Evolutionary conservation across 30 jellyfish, hydroid and myxozoan species (phyloP).

Genomic region (Aurelia coerulea): DNA sequence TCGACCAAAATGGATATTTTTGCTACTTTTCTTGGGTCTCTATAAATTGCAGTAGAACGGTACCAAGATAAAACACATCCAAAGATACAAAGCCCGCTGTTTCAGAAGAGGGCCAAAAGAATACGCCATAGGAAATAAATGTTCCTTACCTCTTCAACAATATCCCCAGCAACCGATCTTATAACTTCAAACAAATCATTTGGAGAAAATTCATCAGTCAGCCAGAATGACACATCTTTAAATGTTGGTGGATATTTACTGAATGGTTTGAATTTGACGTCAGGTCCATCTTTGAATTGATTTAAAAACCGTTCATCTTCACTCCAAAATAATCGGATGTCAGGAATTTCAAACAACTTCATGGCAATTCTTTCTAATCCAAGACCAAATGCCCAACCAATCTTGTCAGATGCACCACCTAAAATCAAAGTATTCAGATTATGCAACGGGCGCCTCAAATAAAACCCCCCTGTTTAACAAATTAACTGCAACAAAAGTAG

Average conservation of each 20-base stretch:
- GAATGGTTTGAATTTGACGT: constrained; percentile 84
- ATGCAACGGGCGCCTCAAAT: no score
- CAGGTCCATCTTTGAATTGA: constrained; percentile 72
- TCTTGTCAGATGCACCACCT: constrained; percentile 97
- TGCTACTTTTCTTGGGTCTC: no score
- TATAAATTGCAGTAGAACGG: no score
- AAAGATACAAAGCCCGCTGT: no score
- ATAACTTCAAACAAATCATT: constrained; percentile 93
- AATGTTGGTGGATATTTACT: constrained; percentile 98
- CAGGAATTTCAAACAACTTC: constrained; percentile 95
- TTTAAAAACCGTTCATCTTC: constrained; percentile 90
- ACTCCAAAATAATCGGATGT: constrained; percentile 99
- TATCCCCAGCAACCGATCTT: constrained; percentile 92
- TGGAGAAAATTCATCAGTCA: constrained; percentile 60
- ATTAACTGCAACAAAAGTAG: no score
- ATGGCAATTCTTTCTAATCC: constrained; percentile 99
- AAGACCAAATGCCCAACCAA: constrained; percentile 99
- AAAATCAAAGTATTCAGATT: background rate
- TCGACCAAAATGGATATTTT: no score
- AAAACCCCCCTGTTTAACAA: no score
- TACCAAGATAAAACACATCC: no score
- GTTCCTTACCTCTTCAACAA: constrained; percentile 94
- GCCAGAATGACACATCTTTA: constrained; percentile 97
- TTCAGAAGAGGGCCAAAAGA: no score
- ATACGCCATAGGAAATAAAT: background rate